Evolutionary conservation across 2,888 invertebrate species (phyloP), one percentile per base, ranked within the genome.

Genomic region (Eueremaeus valkanovi): DNA sequence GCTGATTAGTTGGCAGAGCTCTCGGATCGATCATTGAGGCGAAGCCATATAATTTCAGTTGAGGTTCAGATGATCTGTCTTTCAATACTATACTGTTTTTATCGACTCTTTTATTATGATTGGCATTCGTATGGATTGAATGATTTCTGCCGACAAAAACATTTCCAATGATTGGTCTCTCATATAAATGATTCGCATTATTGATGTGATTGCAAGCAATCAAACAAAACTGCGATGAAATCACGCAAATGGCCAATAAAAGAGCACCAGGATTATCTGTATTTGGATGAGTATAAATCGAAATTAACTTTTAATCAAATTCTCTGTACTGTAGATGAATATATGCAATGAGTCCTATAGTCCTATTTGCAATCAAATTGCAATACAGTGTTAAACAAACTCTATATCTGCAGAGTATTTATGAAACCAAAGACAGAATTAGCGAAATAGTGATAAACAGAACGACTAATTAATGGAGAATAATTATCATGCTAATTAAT

Each of bases 31-130:
- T 66, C n/a, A 66, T 16, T 21, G 16, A 21, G 0, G 63, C 63
- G 36, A 36, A 66, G 9, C 63, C 63, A 21, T 66, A 66, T n/a
- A n/a, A n/a, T n/a, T n/a, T n/a, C 21, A 66, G 63, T 16, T 33
- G 8, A 0, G 33, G 8, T 0, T 66, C 21, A 8, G 36, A 16
- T 9, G 63, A 36, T 9, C 31, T 61, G 3, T 33, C n/a, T n/a
- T 61, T 31, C 16, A n/a, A 18, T 18, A 29, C n/a, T n/a, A 36
- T 18, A 40, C 21, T 36, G 29, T 31, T 58, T 16, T 31, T 31
- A 18, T 29, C 18, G 31, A 16, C 36, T 36, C 36, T 36, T 36
- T 36, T 36, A 36, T 36, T 36, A 5, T 11, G 45, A 16, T 45
- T 45, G 45, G 18, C 18, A 29, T 58, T 66, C 9, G 66, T 21